These are phyloP conservation scores for Rhadinocentrus ornatus DNA, from an alignment of 2,797 vertebrate species.

Conservation along the genomic window DNA sequence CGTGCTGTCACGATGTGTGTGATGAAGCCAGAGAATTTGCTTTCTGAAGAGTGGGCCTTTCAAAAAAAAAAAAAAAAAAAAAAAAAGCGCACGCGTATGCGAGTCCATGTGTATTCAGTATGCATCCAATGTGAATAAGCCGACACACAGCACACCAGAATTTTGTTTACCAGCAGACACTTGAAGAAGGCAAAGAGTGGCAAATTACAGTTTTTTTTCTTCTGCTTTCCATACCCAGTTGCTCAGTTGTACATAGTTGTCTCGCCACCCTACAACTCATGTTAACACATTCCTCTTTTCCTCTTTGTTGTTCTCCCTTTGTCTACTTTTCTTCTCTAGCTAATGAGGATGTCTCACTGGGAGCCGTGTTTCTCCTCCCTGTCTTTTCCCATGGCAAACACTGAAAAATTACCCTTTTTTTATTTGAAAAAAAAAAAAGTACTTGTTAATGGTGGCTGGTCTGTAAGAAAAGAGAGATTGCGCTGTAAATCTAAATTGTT, in stretches of 20 bases:
- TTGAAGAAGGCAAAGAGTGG: conserved; percentile 41
- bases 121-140: not conserved
- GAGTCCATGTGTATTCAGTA: not conserved
- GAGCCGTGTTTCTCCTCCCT: conserved; percentile 57
- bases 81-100: not conserved
- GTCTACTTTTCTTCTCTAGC: conserved; percentile 61
- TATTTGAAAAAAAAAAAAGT: conserved; percentile 45
- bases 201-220: conserved; percentile 40
- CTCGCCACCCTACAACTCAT: conserved; percentile 63
- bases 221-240: conserved; percentile 41
- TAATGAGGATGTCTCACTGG: conserved; percentile 72
- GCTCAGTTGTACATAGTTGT: conserved; percentile 45
- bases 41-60: conserved; percentile 4
- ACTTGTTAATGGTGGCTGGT: conserved; percentile 59
- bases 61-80: not conserved
- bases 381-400: conserved; percentile 41
- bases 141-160: conserved; percentile 13
- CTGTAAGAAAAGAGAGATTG: conserved; percentile 37
- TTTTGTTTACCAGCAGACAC: conserved; percentile 8
- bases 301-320: conserved; percentile 34
- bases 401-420: conserved; percentile 62
- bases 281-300: conserved; percentile 28
- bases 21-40: conserved; percentile 18
- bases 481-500: conserved; percentile 16
- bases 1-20: conserved; percentile 26